Evolutionary conservation across 2,113 vertebrate genomes (phyloP).

Genomic region (Fregata magnificens): DNA sequence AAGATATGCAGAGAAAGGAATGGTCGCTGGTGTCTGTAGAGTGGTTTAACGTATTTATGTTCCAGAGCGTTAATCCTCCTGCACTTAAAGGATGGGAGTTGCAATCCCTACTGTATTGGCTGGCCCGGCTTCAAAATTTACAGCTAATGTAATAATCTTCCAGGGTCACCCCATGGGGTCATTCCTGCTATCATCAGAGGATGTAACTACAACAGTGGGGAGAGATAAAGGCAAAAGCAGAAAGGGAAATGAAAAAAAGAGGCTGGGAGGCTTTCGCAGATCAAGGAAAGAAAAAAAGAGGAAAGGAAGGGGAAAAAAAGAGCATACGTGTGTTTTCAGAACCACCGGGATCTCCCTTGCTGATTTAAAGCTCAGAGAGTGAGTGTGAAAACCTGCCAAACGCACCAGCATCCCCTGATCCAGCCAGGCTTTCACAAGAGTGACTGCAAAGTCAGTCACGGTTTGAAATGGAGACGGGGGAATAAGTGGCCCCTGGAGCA

Average conservation of each 20-base stretch:
- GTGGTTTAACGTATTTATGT: background rate
- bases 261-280: background rate
- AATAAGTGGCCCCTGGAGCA: background rate
- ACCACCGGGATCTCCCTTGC: background rate
- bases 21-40: slow-evolving; percentile 19
- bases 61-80: slow-evolving; percentile 40
- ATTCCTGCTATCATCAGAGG: slow-evolving; percentile 15
- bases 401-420: background rate
- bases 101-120: slow-evolving; percentile 25
- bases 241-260: slow-evolving; percentile 4
- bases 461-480: background rate
- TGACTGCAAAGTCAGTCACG: accelerated
- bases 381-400: slow-evolving; percentile 23
- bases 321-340: background rate
- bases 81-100: slow-evolving; percentile 53
- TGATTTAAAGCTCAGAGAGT: background rate
- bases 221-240: slow-evolving; percentile 1
- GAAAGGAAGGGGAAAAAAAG: background rate
- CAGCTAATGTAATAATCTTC: slow-evolving; percentile 21
- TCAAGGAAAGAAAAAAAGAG: background rate
- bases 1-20: slow-evolving; percentile 32
- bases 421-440: background rate
- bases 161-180: slow-evolving; percentile 11
- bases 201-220: background rate
- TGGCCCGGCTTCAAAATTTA: slow-evolving; percentile 34